Base-by-base conservation (phyloP, 2,888 invertebrate genomes). In the Pterobdella sp. region DNA sequence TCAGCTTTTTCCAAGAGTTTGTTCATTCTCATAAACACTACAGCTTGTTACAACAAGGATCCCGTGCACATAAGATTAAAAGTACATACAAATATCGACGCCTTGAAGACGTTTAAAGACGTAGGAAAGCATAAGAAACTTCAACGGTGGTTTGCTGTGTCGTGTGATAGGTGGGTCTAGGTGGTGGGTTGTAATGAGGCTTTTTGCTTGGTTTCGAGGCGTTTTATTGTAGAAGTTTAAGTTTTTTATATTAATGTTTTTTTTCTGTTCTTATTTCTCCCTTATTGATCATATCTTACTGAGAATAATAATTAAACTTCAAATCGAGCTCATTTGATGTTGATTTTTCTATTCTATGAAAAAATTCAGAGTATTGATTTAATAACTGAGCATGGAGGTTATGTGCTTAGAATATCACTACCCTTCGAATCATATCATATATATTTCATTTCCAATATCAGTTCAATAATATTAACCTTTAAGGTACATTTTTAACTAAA, bases 41-140 rank as follows among this genome's bases (percentile, higher is more conserved):
- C 60, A 56, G 60, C 60, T 7, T 42, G 42, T 42, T 18, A 14
- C 10, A 42, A 7, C 42, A 42, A 7, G 49, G 22, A 7, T 3
- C 60, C 60, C 4, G 71, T 71, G 52, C 36, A 63, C 37, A n/a
- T 71, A 42, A 22, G 52, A 42, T 35, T 71, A 37, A 71, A 71
- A 60, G 63, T 71, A 2, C 71, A 71, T 35, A 71, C 49, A 18
- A 71, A 71, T 36, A 63, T 71, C 34, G 52, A 71, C 52, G 32
- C 71, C 26, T 22, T 71, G n/a, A 56, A 52, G 18, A 56, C 60
- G 7, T 71, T 71, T 63, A 71, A 63, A 10, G 56, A 71, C 14
- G 31, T 63, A 4, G n/a, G 63, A 18, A 35, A 35, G 29, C 35
- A 56, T 26, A 63, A 52, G 36, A 71, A 36, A 29, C 63, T 71